Evolutionary conservation across 2,797 vertebrate species (phyloP).

Genomic region (Xenops minutus): DNA sequence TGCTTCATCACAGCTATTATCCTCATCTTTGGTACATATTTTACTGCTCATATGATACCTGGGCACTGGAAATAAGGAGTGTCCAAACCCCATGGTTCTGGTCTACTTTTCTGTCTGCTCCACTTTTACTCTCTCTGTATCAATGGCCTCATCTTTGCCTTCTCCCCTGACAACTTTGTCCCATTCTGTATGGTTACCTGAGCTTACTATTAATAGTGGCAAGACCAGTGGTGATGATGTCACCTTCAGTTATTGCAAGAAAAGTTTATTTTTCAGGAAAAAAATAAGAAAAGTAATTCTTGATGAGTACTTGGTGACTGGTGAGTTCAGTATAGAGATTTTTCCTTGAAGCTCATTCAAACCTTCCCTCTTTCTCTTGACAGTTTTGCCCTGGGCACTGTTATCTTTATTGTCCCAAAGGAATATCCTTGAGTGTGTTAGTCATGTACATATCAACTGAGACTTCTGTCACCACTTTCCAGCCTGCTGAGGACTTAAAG

Average conservation of each 20-base stretch:
- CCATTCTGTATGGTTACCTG: background rate
- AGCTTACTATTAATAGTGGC: background rate
- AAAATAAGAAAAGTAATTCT: background rate
- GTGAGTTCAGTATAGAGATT: background rate
- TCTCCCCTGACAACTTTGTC: background rate
- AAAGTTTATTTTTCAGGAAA: background rate
- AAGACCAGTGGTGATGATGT: background rate
- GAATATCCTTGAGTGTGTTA: constrained; percentile 19
- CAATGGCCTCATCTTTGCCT: background rate
- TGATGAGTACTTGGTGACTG: background rate
- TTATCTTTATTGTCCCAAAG: constrained; percentile 30
- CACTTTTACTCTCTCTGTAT: background rate
- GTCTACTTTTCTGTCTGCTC: background rate
- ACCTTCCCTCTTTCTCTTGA: constrained; percentile 3
- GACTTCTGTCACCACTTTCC: constrained; percentile 5
- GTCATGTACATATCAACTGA: background rate
- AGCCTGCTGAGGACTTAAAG: background rate
- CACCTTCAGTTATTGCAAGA: background rate
- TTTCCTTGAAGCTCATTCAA: background rate
- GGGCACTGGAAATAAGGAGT: background rate
- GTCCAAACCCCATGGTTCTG: background rate
- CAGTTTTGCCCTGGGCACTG: constrained; percentile 11
- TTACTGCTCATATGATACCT: background rate
- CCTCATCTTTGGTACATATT: background rate
- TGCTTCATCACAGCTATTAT: background rate